phyloP scores from a whole-genome alignment of 2,888 invertebrate genomes.

The Caenorhabditis uteleia region DNA sequence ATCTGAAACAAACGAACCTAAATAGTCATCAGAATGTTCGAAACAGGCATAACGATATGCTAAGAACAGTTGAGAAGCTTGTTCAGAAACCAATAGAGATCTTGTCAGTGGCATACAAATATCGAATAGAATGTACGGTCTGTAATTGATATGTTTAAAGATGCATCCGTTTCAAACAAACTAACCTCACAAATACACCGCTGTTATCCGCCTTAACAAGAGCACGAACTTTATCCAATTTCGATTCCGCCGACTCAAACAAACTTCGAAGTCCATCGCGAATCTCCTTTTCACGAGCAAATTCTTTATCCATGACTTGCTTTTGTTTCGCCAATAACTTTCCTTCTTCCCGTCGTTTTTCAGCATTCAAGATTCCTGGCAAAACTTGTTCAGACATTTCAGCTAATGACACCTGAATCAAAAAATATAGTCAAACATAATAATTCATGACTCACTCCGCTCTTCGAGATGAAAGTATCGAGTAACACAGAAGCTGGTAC shows the following conservation, averaged over 20 bases:
- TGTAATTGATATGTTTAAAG: conserved; percentile 27
- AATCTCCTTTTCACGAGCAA: conserved; percentile 83
- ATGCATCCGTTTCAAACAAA: no score
- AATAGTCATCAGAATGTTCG: conserved; percentile 57
- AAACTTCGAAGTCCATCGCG: conserved; percentile 76
- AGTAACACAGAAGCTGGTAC: conserved; percentile 78
- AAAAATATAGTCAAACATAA: no score
- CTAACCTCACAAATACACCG: conserved; percentile 42
- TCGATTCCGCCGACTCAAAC: conserved; percentile 45
- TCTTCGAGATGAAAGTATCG: conserved; percentile 51
- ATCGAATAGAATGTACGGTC: conserved; percentile 41
- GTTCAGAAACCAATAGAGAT: conserved; percentile 48
- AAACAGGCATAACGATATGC: conserved; percentile 65
- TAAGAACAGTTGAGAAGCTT: conserved; percentile 51
- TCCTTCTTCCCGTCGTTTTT: conserved; percentile 74
- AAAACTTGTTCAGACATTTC: conserved; percentile 50
- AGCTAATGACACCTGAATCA: no score
- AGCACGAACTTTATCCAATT: conserved; percentile 47
- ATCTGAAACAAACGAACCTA: conserved; percentile 49
- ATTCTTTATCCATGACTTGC: conserved; percentile 85
- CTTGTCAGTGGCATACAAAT: conserved; percentile 53
- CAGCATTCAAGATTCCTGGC: conserved; percentile 69
- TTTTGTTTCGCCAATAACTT: conserved; percentile 84
- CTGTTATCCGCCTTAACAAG: conserved; percentile 54
- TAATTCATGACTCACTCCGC: conserved; percentile 38